These are phyloP conservation scores for Euzophera pinguis DNA, from an alignment of 2,888 invertebrate genomes.

Conservation along the genomic window DNA sequence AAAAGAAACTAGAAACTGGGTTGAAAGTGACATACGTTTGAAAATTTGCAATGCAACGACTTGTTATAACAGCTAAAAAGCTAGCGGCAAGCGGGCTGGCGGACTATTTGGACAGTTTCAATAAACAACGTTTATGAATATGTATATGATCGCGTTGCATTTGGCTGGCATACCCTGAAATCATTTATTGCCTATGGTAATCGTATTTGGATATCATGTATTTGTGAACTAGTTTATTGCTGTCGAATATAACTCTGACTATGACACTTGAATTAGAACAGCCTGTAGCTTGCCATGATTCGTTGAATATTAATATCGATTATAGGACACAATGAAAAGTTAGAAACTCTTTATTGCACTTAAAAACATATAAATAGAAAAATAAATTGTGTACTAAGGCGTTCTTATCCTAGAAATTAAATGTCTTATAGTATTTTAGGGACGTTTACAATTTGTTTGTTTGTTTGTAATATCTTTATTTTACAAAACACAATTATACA, in stretches of 20 bases:
- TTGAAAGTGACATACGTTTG: neutral
- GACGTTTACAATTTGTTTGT: no score
- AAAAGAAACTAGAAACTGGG: neutral
- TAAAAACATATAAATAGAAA: no score
- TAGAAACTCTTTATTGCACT: no score
- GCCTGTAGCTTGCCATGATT: no score
- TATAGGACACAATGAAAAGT: no score
- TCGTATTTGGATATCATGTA: neutral
- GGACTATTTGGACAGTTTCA: conserved; percentile 13
- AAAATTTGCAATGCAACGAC: conserved; percentile 6
- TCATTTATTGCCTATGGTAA: conserved; percentile 13
- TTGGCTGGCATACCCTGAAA: conserved; percentile 8
- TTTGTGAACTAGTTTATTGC: neutral
- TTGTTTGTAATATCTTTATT: no score
- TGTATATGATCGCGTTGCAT: conserved; percentile 14
- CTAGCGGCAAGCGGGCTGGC: neutral
- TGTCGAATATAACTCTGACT: neutral
- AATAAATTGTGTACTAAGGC: no score
- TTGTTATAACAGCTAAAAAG: neutral
- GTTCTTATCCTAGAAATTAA: no score
- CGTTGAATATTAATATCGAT: no score
- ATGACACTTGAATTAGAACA: no score
- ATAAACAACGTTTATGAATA: conserved; percentile 23
- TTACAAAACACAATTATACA: no score
- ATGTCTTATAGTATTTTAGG: no score